Evolutionary conservation across 2,113 vertebrate genomes (phyloP).

Genomic region (Strigops habroptila): DNA sequence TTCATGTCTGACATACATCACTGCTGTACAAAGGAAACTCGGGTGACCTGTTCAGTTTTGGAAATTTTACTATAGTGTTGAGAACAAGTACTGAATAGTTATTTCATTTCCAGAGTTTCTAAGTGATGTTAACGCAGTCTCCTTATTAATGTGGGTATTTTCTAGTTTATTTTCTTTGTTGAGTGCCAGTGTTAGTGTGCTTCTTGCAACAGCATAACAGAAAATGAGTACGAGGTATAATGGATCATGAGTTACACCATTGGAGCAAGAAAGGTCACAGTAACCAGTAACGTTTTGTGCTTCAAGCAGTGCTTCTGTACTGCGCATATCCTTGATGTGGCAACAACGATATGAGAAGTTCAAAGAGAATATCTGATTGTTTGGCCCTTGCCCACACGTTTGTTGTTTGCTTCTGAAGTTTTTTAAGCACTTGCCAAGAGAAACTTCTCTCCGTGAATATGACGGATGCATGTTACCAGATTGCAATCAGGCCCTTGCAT

Average conservation of each 20-base stretch:
- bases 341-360: neutral
- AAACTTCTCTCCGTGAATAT: neutral
- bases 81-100: neutral
- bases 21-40: neutral
- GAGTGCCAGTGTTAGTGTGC: neutral
- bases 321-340: neutral
- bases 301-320: neutral
- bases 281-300: neutral
- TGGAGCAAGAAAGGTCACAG: neutral
- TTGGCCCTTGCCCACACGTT: neutral
- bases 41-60: neutral
- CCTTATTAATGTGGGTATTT: neutral
- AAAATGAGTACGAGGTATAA: neutral
- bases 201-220: fast-evolving
- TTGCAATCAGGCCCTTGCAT: neutral
- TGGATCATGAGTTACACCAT: neutral
- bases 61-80: neutral
- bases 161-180: neutral
- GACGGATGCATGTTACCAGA: fast-evolving
- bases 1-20: neutral
- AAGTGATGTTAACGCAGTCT: neutral
- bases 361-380: neutral
- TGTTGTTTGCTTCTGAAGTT: neutral
- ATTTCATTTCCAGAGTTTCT: neutral
- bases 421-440: neutral